Conservation (phyloP, 2,888 invertebrate genomes). For the Zonitis immaculata region DNA sequence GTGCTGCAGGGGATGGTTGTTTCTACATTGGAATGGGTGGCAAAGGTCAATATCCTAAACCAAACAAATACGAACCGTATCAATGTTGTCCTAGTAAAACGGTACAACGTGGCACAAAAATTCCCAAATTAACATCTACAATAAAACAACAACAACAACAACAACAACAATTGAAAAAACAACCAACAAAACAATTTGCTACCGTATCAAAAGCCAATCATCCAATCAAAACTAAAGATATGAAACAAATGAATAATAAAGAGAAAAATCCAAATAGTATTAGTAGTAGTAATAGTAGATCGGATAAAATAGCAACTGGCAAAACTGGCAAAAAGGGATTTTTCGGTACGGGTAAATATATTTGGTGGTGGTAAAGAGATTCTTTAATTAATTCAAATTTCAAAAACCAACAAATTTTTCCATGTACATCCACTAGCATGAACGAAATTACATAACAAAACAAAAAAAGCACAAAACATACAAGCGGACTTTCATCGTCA, state of each 20-base stretch:
- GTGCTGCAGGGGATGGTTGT: slow-evolving; percentile 91
- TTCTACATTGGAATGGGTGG: slow-evolving; percentile 94
- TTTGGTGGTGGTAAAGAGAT: slow-evolving; percentile 82
- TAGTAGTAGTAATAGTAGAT: too few relatives aligned
- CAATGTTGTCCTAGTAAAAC: slow-evolving; percentile 89
- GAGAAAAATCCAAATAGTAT: too few relatives aligned
- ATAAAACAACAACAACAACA: slow-evolving; percentile 20
- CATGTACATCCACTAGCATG: too few relatives aligned
- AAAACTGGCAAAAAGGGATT: slow-evolving; percentile 78
- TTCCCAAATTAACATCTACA: slow-evolving; percentile 65
- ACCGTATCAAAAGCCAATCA: slow-evolving; percentile 40
- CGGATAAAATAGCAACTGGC: too few relatives aligned
- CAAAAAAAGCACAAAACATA: too few relatives aligned
- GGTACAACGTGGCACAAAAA: slow-evolving; percentile 71
- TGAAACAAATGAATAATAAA: slow-evolving; percentile 48
- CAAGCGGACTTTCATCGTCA: too few relatives aligned
- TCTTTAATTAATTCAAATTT: too few relatives aligned
- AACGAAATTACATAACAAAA: too few relatives aligned
- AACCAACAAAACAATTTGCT: slow-evolving; percentile 39
- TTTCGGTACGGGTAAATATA: slow-evolving; percentile 79
- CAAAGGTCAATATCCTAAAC: slow-evolving; percentile 69
- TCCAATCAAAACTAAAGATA: slow-evolving; percentile 29
- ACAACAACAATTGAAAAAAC: slow-evolving; percentile 46
- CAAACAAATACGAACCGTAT: slow-evolving; percentile 79
- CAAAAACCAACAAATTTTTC: too few relatives aligned